These are phyloP conservation scores for Neotoma lepida DNA, from an alignment of 2,113 vertebrate genomes.

Conservation along the genomic window DNA sequence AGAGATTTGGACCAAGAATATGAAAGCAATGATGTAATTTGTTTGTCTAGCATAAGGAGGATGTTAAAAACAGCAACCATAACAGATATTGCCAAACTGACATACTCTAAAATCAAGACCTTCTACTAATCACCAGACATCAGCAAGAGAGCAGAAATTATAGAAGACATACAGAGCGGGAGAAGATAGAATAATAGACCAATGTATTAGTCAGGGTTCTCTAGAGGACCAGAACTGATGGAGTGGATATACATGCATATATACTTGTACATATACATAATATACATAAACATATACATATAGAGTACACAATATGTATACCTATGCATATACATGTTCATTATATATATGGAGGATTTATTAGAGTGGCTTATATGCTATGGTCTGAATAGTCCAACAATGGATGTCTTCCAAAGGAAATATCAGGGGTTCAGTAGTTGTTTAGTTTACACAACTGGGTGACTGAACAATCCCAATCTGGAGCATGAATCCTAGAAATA, in stretches of 20 bases:
- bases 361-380: neutral
- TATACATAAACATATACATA: neutral
- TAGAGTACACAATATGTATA: neutral
- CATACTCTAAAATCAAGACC: neutral
- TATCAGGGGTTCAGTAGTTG: no score
- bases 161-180: neutral
- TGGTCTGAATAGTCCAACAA: neutral
- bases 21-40: neutral
- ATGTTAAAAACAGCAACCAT: neutral
- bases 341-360: neutral
- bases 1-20: neutral
- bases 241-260: neutral
- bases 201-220: neutral
- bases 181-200: neutral
- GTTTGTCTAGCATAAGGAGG: neutral
- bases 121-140: neutral
- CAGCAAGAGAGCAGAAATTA: neutral
- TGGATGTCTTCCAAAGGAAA: neutral
- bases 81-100: slow-evolving; percentile 1
- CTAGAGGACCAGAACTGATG: neutral
- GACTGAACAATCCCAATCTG: neutral
- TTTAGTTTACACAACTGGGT: neutral
- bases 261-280: neutral
- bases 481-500: neutral
- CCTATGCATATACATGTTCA: no score